These are phyloP conservation scores for Stichopus chloronotus DNA, from an alignment of 35 echinoderm and acorn worm species.

Conservation along the genomic window DNA sequence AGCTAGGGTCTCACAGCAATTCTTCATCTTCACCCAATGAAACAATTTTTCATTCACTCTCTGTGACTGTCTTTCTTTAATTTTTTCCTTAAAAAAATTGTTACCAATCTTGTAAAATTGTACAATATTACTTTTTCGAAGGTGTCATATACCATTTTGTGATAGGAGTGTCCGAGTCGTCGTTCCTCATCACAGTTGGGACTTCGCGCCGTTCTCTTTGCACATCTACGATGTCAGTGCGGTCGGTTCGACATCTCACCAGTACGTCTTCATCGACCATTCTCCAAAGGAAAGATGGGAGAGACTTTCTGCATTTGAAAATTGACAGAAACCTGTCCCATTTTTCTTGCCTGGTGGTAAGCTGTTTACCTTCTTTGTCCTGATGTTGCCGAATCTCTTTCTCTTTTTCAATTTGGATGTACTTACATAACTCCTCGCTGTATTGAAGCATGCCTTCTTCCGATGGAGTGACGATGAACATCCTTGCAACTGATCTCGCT, in stretches of 20 bases:
- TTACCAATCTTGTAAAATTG: no score
- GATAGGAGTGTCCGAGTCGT: not conserved
- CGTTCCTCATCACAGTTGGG: not conserved
- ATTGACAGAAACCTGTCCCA: slow-evolving; percentile 40
- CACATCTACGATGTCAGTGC: not conserved
- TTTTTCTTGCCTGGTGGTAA: not conserved
- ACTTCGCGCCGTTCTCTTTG: not conserved
- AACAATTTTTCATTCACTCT: no score
- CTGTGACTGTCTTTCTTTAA: no score
- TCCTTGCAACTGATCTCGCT: not conserved
- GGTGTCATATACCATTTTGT: slow-evolving; percentile 40
- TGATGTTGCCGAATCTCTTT: not conserved
- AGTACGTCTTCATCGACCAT: slow-evolving; percentile 29
- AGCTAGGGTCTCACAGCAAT: no score
- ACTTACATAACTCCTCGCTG: slow-evolving; percentile 19
- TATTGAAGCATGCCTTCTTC: slow-evolving; percentile 37
- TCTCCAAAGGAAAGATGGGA: slow-evolving; percentile 18
- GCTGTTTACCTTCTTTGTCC: not conserved
- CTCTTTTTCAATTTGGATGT: not conserved
- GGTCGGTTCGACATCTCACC: not conserved
- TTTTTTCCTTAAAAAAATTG: no score
- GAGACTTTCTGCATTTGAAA: slow-evolving; percentile 1
- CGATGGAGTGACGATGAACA: slow-evolving; percentile 27
- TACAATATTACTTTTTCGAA: not conserved
- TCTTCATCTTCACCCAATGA: no score